phyloP scores from a whole-genome alignment of 1,140 invertebrate genomes.

The Meloidogyne hapla region DNA sequence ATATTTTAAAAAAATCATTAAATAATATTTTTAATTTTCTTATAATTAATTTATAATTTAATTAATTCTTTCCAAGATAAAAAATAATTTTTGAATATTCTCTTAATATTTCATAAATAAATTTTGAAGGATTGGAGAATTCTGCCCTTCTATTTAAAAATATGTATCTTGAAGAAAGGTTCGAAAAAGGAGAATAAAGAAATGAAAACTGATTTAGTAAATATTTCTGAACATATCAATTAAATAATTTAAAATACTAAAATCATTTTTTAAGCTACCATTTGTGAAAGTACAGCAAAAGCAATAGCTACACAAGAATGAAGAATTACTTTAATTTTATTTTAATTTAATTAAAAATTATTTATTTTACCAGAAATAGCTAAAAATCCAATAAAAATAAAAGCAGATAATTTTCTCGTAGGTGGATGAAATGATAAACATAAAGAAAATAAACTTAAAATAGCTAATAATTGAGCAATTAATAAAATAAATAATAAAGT shows the following conservation, averaged over 20 bases:
- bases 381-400: slow-evolving; percentile 36
- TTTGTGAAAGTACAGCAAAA: slow-evolving; percentile 51
- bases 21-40: not conserved
- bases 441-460: slow-evolving; percentile 44
- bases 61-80: too few relatives aligned
- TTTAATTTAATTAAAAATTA: not conserved
- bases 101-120: too few relatives aligned
- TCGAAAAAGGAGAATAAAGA: too few relatives aligned
- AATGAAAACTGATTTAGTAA: too few relatives aligned
- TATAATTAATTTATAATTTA: not conserved
- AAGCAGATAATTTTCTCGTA: slow-evolving; percentile 33
- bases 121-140: too few relatives aligned
- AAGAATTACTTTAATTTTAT: slow-evolving; percentile 32
- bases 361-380: slow-evolving; percentile 35
- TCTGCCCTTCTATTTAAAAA: too few relatives aligned
- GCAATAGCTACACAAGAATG: slow-evolving; percentile 39
- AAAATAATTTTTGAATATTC: too few relatives aligned
- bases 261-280: too few relatives aligned
- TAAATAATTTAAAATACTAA: not conserved
- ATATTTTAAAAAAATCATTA: too few relatives aligned
- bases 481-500: slow-evolving; percentile 41
- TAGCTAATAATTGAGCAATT: slow-evolving; percentile 40
- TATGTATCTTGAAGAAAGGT: too few relatives aligned
- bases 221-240: too few relatives aligned
- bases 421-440: slow-evolving; percentile 39